Evolutionary conservation across 1,140 invertebrate species (phyloP).

Genomic region (Aphis gossypii): DNA sequence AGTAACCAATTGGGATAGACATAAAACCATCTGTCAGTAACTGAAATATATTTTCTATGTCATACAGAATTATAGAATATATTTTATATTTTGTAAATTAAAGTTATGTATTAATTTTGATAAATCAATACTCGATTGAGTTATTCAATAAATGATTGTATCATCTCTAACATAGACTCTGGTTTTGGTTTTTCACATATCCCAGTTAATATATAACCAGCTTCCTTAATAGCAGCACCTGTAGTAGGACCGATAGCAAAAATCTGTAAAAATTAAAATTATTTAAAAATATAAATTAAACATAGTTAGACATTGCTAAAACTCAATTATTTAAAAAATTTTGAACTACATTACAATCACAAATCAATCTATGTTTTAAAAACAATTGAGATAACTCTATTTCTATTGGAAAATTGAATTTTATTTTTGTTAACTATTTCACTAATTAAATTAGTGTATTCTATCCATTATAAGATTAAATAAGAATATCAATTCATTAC

Average conservation of each 20-base stretch:
- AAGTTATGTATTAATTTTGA: neutral
- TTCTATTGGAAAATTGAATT: no score
- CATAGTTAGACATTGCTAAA: neutral
- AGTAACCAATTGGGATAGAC: constrained; percentile 68
- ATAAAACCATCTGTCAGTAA: constrained; percentile 63
- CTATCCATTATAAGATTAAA: no score
- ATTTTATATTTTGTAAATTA: neutral
- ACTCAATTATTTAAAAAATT: neutral
- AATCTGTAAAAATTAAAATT: constrained; percentile 36
- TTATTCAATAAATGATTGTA: constrained; percentile 35
- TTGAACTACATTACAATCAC: neutral
- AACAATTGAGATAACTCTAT: no score
- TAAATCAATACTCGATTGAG: neutral
- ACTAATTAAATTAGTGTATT: no score
- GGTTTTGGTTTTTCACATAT: constrained; percentile 55
- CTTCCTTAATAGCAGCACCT: constrained; percentile 43
- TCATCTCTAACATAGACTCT: constrained; percentile 41
- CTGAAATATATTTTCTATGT: neutral
- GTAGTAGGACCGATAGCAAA: constrained; percentile 51
- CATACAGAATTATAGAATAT: no score
- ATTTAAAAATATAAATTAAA: neutral
- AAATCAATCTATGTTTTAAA: neutral
- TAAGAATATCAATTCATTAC: no score
- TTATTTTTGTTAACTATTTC: neutral
- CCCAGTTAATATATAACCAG: constrained; percentile 38